Evolutionary conservation across 2,113 vertebrate genomes (phyloP).

Genomic region (Columba janthina): DNA sequence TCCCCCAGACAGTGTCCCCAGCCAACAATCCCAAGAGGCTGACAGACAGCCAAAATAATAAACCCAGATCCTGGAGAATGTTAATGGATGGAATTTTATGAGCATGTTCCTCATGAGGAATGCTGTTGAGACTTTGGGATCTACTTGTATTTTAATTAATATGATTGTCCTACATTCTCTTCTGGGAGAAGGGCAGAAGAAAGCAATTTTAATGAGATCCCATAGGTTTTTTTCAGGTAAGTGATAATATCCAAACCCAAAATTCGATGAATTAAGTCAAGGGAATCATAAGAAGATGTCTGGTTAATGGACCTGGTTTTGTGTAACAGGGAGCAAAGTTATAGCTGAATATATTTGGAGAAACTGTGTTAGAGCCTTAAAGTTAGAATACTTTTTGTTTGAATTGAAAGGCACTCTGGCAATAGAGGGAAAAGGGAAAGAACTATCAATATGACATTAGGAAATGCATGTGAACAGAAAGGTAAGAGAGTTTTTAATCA

Average conservation of each 20-base stretch:
- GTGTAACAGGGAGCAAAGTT: not conserved
- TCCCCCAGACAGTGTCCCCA: not conserved
- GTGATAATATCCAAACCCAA: not conserved
- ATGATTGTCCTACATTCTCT: not conserved
- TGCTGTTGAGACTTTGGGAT: conserved; percentile 20
- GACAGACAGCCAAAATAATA: conserved; percentile 9
- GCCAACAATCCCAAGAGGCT: not conserved
- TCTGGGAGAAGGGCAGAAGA: conserved; percentile 6
- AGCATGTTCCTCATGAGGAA: not conserved
- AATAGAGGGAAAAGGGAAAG: not conserved
- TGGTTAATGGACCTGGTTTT: not conserved
- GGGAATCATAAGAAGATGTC: not conserved
- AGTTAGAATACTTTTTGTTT: not conserved
- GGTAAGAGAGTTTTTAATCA: not conserved
- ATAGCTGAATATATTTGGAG: not conserved
- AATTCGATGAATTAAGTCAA: not conserved
- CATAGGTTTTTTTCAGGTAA: conserved; percentile 7
- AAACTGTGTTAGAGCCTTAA: not conserved
- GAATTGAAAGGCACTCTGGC: not conserved
- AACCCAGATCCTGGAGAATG: not conserved
- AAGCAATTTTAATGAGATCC: conserved; percentile 32
- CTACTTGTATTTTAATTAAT: conserved; percentile 41
- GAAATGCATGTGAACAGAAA: not conserved
- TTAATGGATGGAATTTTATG: not conserved
- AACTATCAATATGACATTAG: not conserved